Evolutionary conservation across 2,888 invertebrate genomes (phyloP).

Genomic region (Bursaphelenchus okinawaensis): DNA sequence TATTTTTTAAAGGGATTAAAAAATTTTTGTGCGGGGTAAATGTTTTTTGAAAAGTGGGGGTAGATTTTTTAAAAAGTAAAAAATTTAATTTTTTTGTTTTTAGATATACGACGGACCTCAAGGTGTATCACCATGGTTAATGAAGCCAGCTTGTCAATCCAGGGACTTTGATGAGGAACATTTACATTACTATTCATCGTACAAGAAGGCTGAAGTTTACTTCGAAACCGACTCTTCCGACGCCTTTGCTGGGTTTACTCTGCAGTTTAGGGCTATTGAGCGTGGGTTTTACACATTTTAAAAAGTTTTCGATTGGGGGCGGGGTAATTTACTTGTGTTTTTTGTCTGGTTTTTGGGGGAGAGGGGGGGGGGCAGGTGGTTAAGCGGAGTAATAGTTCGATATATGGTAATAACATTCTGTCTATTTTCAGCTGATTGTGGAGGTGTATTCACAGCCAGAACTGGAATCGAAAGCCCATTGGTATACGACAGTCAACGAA

Average conservation of each 20-base stretch:
- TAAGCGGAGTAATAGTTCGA: neutral
- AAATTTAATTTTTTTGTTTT: slow-evolving; percentile 10
- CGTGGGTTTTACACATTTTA: slow-evolving; percentile 15
- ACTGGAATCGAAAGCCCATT: slow-evolving; percentile 16
- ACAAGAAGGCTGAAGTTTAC: slow-evolving; percentile 35
- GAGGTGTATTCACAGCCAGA: slow-evolving; percentile 33
- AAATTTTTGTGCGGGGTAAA: no score
- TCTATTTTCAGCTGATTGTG: slow-evolving; percentile 34
- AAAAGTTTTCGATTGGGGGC: neutral
- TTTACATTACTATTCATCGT: slow-evolving; percentile 26
- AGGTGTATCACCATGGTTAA: slow-evolving; percentile 38
- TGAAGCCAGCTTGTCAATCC: slow-evolving; percentile 34
- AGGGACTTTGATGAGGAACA: slow-evolving; percentile 7
- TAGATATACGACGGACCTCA: slow-evolving; percentile 52
- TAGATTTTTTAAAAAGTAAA: slow-evolving; percentile 2
- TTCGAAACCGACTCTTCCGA: slow-evolving; percentile 44
- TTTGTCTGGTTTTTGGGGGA: neutral
- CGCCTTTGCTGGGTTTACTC: slow-evolving; percentile 40
- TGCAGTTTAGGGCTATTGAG: slow-evolving; percentile 28
- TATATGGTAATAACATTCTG: neutral
- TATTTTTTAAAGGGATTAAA: no score
- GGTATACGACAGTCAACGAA: slow-evolving; percentile 21
- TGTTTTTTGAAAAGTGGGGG: no score
- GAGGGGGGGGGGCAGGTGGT: neutral
- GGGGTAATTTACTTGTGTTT: neutral